Base-by-base conservation (phyloP, 2,888 invertebrate species). In the Sesia bembeciformis region DNA sequence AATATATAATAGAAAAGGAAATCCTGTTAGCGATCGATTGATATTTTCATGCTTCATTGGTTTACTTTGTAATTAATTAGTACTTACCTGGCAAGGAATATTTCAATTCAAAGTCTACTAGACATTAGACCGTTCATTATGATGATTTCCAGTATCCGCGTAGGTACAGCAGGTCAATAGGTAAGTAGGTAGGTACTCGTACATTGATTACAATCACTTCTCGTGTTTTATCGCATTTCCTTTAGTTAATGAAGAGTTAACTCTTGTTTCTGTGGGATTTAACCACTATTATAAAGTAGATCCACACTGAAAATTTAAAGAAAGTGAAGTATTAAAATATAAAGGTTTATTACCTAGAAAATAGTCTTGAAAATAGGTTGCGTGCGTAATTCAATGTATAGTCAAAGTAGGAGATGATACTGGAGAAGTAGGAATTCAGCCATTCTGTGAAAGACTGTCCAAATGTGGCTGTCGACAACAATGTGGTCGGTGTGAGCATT, bases 261-360 rank as follows among this genome's bases (percentile, higher is more conserved):
- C 39, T 50, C 39, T 64, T 64, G 52, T 57, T 61, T 70, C 72
- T 76, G 69, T 72, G 82, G 64, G 77, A 76, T 65, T 72, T 66
- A 62, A 80, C 69, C 60, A 84, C 79, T 65, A 74, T 67, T 72
- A 82, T 56, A 74, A 78, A 83, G 73, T 82, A 83, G 63, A 54
- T 49, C 81, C 82, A 83, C 59, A 77, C 81, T 83, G 79, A 71
- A 84, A 83, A 62, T 51, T 58, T 67, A 72, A 66, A 52, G 54
- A 54, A 51, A 53, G 23, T 46, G 4, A 8, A 46, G 4, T 8
- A n/a, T 46, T 46, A 8, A 46, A 46, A 52, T 40, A 40, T n/a
- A 46, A 46, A 46, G 4, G 7, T 7, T 46, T 46, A n/a, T 8
- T 46, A 46, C 46, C 46, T 46, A 46, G 23, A 23, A 23, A 46